Base-by-base conservation (phyloP, 2,113 vertebrate genomes). In the Perca flavescens region DNA sequence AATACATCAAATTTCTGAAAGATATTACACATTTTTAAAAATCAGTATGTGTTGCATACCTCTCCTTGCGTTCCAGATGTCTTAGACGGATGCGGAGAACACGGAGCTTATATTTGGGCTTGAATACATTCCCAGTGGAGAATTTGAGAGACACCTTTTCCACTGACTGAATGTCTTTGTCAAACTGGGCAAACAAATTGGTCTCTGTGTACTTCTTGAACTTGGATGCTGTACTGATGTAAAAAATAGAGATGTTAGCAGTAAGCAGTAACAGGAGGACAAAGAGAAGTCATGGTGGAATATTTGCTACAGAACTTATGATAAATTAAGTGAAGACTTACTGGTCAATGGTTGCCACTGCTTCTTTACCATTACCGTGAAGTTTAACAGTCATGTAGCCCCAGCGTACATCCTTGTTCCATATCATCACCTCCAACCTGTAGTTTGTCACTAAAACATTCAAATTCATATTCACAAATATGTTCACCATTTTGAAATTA, bases 101-200 rank as follows among this genome's bases (percentile, higher is more conserved):
- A n/a, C 97, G 94, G 19, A 99, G 96, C 81, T 97, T 98, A 72
- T 95, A 91, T 72, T 91, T 96, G 0, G 96, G 94, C 49, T 96
- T 91, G 0, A 96, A n/a, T 4, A 92, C 7, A 5, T 95, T 95
- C 14, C 92, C 93, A 0, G 95, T 96, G 66, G 96, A 95, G 92
- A 96, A 99, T 3, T 82, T 94, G 77, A 99, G 66, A 4, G 97
- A 97, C 76, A 98, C 82, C 6, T 89, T 93, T 62, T 94, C 75
- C 57, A 98, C 82, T 0, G 92, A 86, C 56, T 94, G 89, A 5
- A 97, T 64, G 73, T 97, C 94, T 84, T 93, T 92, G 84, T 96
- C 91, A 61, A 99, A 99, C 64, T 96, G 95, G 50, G 95, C 95
- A 17, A 98, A 91, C 84, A 99, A 40, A 14, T 68, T 87, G 21